Evolutionary conservation across 1,140 invertebrate genomes (phyloP), one percentile per base, ranked within the genome.

Genomic region (Heliconius himera): DNA sequence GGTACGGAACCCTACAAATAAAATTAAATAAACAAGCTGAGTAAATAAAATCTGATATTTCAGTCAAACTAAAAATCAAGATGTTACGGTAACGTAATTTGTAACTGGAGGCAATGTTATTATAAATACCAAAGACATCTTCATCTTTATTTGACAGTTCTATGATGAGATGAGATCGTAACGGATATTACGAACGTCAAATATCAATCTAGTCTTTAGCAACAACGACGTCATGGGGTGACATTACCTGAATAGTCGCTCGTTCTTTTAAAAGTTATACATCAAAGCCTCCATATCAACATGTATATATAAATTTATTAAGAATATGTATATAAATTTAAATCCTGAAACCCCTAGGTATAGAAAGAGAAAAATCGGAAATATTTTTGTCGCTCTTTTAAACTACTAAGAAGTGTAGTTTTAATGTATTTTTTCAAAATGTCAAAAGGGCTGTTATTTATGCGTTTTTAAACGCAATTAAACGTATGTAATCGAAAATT

Each of bases 141-240:
- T 78, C 56, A 66, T 74, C 77, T 74, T 78, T 71, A 54, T 66
- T 56, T 78, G 72, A 70, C 54, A 74, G 36, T 54, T 56, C 72
- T 70, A 56, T 74, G 71, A 78, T 41, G 33, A 73, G 60, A 46
- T 26, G 71, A 33, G 71, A 66, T 73, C 56, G 26, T 71, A 79
- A 76, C 78, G 78, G 78, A 79, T 72, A 79, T 79, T 79, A 54
- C 60, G 71, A 75, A 75, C 78, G 78, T 71, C 78, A 79, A 70
- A 49, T 22, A 56, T 75, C 60, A 75, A 79, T 51, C 56, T 54
- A 73, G 56, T 74, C 29, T 72, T 49, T 72, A 76, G 26, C 13
- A 76, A 49, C 66, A n/a, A 29, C 70, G 6, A 71, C 36, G 75
- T 70, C 60, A 33, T 2, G 36, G 66, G 54, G n/a, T n/a, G 3